Percentiles rank a stretch among this genome's conserved stretches.
These are phyloP conservation scores for Lottia gigantea DNA, from an alignment of 2,888 invertebrate species.

Conservation along the genomic window DNA sequence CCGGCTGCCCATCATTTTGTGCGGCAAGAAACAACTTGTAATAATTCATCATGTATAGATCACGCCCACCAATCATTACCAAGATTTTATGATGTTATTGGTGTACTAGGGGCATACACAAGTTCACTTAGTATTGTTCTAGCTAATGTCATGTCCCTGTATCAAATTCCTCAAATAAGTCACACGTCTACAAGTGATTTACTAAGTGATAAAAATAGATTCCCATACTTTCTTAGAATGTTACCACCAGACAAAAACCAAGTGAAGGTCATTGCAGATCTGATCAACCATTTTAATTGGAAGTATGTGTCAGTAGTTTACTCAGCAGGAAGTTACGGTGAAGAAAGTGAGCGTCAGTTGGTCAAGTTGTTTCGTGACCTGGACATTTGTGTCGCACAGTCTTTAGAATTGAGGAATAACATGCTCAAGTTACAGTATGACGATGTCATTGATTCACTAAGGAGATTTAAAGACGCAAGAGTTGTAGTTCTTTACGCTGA, in stretches of 20 bases:
- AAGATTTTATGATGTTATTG: constrained; percentile 50
- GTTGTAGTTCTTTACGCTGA: constrained; percentile 58
- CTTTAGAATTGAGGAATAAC: constrained; percentile 32
- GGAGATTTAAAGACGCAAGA: constrained; percentile 30
- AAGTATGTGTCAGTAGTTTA: constrained; percentile 82
- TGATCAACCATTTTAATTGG: constrained; percentile 73
- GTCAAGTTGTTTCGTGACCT: constrained; percentile 22
- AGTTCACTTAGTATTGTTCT: constrained; percentile 52
- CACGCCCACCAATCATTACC: constrained; percentile 15
- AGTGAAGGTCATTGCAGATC: constrained; percentile 46
- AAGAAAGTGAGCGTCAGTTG: constrained; percentile 43
- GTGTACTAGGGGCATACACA: constrained; percentile 56
- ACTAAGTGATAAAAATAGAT: constrained; percentile 53
- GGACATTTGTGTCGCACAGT: constrained; percentile 51
- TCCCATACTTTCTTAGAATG: constrained; percentile 59
- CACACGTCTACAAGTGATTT: constrained; percentile 55
- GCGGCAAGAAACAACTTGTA: background rate
- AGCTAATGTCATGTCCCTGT: constrained; percentile 52
- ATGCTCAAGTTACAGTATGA: constrained; percentile 26
- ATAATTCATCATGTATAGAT: background rate
- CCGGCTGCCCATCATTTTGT: constrained; percentile 25
- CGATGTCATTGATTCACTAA: constrained; percentile 26
- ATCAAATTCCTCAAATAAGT: constrained; percentile 55
- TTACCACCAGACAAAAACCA: constrained; percentile 59
- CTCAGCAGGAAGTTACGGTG: constrained; percentile 74